Conservation (phyloP, 2,888 invertebrate species). For the Philereme transversata region DNA sequence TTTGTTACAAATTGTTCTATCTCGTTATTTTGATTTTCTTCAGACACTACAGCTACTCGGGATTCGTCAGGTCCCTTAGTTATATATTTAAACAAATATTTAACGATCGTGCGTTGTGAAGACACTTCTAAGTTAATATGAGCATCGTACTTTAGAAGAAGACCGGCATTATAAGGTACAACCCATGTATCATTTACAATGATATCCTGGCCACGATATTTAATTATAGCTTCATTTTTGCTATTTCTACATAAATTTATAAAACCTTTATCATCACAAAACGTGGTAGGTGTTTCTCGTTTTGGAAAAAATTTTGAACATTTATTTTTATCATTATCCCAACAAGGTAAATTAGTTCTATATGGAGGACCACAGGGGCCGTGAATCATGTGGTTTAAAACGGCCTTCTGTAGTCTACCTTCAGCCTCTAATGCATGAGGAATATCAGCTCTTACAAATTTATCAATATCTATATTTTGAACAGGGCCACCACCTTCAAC, state of each 20-base stretch:
- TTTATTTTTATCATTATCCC: too few species aligned
- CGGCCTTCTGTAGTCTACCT: too few species aligned
- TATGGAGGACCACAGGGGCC: too few species aligned
- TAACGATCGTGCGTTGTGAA: constrained; percentile 1
- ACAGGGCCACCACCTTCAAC: too few species aligned
- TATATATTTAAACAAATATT: constrained; percentile 17
- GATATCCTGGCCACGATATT: not conserved
- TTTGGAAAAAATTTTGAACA: constrained; percentile 18
- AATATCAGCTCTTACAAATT: too few species aligned
- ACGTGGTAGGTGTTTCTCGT: not conserved
- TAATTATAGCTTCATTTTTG: constrained; percentile 5
- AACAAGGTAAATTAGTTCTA: too few species aligned
- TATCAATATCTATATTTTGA: too few species aligned
- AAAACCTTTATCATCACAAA: constrained; percentile 1
- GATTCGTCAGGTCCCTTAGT: constrained; percentile 15
- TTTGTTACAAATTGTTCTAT: constrained; percentile 17
- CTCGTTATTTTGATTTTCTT: constrained; percentile 3
- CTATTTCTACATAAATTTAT: constrained; percentile 2
- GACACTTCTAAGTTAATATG: constrained; percentile 13
- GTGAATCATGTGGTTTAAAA: too few species aligned
- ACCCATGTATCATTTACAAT: not conserved
- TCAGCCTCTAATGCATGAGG: too few species aligned
- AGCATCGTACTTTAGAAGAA: constrained; percentile 1
- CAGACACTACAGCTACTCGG: constrained; percentile 3
- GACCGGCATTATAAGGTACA: not conserved